A percentile compares a stretch with the other conserved stretches of the same genome.
These are phyloP conservation scores for Eurystomus glaucurus DNA, from an alignment of 2,797 vertebrate species.

Conservation along the genomic window DNA sequence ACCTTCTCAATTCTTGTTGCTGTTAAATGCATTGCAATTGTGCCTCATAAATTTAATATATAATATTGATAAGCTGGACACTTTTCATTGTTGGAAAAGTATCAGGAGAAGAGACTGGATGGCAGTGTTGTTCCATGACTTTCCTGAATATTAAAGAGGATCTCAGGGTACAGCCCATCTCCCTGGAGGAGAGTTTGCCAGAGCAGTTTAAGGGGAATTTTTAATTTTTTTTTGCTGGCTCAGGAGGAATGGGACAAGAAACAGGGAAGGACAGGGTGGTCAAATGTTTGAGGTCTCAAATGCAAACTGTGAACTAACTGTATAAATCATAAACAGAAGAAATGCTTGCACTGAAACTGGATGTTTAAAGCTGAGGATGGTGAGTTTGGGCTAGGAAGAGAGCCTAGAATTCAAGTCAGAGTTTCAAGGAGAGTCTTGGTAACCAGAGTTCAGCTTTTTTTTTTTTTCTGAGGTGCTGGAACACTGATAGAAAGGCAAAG, in stretches of 20 bases:
- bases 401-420: background rate
- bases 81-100: background rate
- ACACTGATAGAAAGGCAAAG: background rate
- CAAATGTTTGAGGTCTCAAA: background rate
- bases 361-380: background rate
- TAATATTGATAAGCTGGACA: background rate
- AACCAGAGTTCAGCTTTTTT: background rate
- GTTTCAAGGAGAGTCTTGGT: background rate
- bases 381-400: background rate
- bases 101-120: background rate
- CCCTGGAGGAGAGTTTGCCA: background rate
- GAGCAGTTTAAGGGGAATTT: background rate
- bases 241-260: background rate
- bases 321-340: background rate
- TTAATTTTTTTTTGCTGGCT: background rate
- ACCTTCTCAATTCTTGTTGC: background rate
- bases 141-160: background rate
- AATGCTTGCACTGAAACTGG: background rate
- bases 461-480: background rate
- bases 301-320: background rate
- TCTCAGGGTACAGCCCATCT: rapidly evolving
- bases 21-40: background rate
- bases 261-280: background rate
- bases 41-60: background rate
- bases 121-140: background rate